Base-by-base conservation (phyloP, 2,888 invertebrate species). In the Pachymerium ferrugineum region DNA sequence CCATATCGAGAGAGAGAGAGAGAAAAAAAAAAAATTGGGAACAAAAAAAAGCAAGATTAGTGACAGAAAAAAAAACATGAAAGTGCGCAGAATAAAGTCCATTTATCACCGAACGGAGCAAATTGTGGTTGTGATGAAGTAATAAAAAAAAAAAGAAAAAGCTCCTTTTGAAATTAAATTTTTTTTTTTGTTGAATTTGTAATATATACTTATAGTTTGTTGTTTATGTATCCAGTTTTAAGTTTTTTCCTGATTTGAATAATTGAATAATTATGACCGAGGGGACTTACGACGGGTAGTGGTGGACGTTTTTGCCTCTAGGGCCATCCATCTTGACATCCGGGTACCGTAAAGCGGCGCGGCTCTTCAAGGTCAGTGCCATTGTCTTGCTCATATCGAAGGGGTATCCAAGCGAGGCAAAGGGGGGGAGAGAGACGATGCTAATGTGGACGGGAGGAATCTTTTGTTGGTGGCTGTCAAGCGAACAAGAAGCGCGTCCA, bases 311-410 rank as follows among this genome's bases (percentile, higher is more conserved):
- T n/a, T n/a, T n/a, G 25, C 54, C 47, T 28, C 54, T 25, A 25
- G 54, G 54, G 54, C 54, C 54, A 54, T 54, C 54, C 54, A 54
- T 54, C 54, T 28, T 54, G 54, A 54, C 54, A 54, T 54, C 54
- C 54, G 54, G 54, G 54, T 54, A 54, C 54, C 54, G 54, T 54
- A 54, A 54, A 54, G 54, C 22, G 28, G 28, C 8, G 54, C 54
- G 54, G 54, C 54, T 54, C 54, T 54, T 54, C 54, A 54, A 54
- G 54, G 54, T 54, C 54, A 54, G 25, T 54, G 22, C 54, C 54
- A 54, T 54, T 54, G 54, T 54, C 54, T 54, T 28, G 54, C 54
- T 54, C 54, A 54, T 54, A 54, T 54, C 54, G 54, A 54, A 54
- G 54, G 54, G 54, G 54, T 54, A 69, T 33, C 69, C 69, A 69